These are phyloP conservation scores for Atta cephalotes DNA, from an alignment of 1,140 invertebrate genomes.

Conservation along the genomic window DNA sequence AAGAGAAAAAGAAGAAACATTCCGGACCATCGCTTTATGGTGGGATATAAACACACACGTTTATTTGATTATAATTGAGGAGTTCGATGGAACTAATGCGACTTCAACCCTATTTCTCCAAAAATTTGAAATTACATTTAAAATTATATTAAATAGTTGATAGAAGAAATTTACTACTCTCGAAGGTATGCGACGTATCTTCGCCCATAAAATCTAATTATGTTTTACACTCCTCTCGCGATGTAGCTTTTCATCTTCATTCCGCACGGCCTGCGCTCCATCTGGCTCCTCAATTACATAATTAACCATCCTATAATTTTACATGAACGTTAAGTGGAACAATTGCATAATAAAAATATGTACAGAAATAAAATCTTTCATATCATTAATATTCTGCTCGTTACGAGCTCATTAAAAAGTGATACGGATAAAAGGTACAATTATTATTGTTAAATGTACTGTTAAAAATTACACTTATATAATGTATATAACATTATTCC, in stretches of 20 bases:
- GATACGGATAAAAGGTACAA: no score
- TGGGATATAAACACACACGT: background rate
- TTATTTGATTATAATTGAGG: background rate
- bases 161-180: background rate
- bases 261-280: background rate
- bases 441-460: no score
- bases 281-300: constrained; percentile 38
- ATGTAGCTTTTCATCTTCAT: constrained; percentile 32
- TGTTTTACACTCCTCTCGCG: background rate
- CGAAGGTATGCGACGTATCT: background rate
- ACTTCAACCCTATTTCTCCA: background rate
- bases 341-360: constrained; percentile 14
- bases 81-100: background rate
- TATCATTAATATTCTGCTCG: background rate
- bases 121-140: background rate
- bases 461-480: background rate
- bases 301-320: constrained; percentile 12
- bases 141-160: background rate
- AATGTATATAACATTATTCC: background rate
- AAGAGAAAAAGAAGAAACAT: background rate
- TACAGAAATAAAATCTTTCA: background rate
- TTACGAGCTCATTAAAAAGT: constrained; percentile 25
- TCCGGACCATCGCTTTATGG: background rate
- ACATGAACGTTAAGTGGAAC: background rate
- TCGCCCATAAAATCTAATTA: constrained; percentile 26